These are phyloP conservation scores for Melanotaenia trifasciata DNA, from an alignment of 2,797 vertebrate species.

Conservation along the genomic window DNA sequence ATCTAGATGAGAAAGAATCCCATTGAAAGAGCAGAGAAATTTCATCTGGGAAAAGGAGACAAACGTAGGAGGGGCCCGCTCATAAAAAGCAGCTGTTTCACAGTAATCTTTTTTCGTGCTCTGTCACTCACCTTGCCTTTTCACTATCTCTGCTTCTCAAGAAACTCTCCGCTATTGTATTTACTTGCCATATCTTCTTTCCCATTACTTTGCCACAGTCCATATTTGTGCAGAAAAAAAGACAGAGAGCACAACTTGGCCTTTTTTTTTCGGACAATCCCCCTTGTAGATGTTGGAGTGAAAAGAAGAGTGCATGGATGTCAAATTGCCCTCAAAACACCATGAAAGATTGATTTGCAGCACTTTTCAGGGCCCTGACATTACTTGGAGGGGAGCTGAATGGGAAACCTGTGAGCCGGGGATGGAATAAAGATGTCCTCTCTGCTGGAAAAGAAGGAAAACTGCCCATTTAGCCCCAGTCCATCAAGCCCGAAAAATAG, in stretches of 20 bases:
- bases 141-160: constrained; percentile 82
- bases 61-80: constrained; percentile 74
- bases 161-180: constrained; percentile 70
- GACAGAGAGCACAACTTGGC: constrained; percentile 74
- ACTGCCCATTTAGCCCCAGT: constrained; percentile 90
- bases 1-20: constrained; percentile 88
- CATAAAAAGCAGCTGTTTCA: constrained; percentile 91
- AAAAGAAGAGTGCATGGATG: constrained; percentile 87
- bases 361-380: constrained; percentile 90
- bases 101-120: constrained; percentile 92
- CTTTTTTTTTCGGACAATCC: constrained; percentile 81
- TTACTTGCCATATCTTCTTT: constrained; percentile 81
- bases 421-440: constrained; percentile 97
- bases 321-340: constrained; percentile 92
- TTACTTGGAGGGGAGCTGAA: constrained; percentile 88
- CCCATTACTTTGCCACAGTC: constrained; percentile 79
- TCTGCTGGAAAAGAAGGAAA: constrained; percentile 86
- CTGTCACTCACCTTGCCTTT: constrained; percentile 90
- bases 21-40: constrained; percentile 84
- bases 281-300: constrained; percentile 87
- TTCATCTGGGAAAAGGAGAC: constrained; percentile 82
- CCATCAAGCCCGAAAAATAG: constrained; percentile 91
- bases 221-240: constrained; percentile 67
- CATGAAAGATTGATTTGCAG: constrained; percentile 96
- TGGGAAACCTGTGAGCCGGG: constrained; percentile 87